phyloP scores from a whole-genome alignment of 1,140 invertebrate species.

The Tetraneura akinire region DNA sequence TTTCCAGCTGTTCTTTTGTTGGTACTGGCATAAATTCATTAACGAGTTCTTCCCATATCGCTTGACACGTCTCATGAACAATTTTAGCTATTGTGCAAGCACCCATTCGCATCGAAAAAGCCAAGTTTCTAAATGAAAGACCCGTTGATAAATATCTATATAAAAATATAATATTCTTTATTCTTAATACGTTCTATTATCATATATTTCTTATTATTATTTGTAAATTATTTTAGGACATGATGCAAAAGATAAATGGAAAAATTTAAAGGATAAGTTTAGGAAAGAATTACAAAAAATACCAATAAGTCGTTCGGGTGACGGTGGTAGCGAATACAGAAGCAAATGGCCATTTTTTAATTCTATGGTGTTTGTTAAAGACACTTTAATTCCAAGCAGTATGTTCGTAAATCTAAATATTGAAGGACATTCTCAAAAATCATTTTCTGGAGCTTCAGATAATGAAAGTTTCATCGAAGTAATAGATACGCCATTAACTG shows the following conservation, averaged over 20 bases:
- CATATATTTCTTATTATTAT: too few relatives aligned
- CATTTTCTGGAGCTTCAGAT: background rate
- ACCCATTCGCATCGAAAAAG: conserved; percentile 53
- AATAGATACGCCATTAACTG: too few relatives aligned
- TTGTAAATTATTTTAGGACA: background rate
- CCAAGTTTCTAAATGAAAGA: background rate
- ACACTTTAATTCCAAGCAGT: background rate
- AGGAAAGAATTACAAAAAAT: background rate
- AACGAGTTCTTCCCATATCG: conserved; percentile 54
- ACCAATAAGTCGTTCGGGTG: background rate
- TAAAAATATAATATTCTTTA: too few relatives aligned
- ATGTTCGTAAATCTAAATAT: background rate
- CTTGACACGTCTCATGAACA: conserved; percentile 51
- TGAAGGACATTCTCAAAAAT: background rate
- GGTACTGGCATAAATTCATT: conserved; percentile 53
- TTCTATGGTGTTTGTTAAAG: background rate
- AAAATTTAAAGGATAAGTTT: background rate
- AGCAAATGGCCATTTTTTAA: too few relatives aligned
- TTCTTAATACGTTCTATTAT: too few relatives aligned
- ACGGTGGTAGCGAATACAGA: background rate
- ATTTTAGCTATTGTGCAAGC: conserved; percentile 53
- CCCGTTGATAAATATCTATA: too few relatives aligned
- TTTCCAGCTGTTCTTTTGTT: conserved; percentile 18
- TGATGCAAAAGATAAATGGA: background rate
- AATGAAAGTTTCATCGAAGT: background rate